These are phyloP conservation scores for Prietella phreatophila DNA, from an alignment of 2,113 vertebrate genomes.

Conservation along the genomic window DNA sequence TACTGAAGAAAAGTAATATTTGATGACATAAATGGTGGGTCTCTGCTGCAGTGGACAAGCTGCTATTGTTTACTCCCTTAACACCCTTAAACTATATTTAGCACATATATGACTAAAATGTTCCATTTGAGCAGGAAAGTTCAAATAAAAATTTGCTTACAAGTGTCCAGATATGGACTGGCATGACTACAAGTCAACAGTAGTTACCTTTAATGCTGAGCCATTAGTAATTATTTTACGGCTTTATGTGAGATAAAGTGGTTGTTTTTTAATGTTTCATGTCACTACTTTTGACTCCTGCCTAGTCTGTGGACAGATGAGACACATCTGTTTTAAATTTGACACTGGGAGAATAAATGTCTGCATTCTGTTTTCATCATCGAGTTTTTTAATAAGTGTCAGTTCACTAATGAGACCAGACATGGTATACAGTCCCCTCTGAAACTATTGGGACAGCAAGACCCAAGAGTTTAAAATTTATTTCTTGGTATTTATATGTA, in stretches of 20 bases:
- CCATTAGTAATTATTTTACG: background rate
- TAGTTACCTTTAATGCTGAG: background rate
- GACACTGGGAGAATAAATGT: background rate
- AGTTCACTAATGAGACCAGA: background rate
- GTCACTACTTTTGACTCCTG: background rate
- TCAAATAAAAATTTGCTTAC: background rate
- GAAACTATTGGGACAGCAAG: too few species aligned
- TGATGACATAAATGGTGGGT: background rate
- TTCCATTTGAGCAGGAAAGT: too few species aligned
- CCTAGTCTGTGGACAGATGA: background rate
- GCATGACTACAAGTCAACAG: background rate
- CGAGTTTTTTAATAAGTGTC: background rate
- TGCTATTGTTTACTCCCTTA: background rate
- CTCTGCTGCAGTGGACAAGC: background rate
- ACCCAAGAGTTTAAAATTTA: too few species aligned
- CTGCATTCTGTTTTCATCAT: background rate
- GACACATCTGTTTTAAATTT: background rate
- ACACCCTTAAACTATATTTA: background rate
- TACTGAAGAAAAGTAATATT: too few species aligned
- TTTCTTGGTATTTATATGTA: too few species aligned
- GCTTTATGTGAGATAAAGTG: background rate
- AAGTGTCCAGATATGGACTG: background rate
- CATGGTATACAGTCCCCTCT: too few species aligned
- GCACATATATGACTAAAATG: background rate
- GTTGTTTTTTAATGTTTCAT: background rate